Conservation (phyloP, 2,888 invertebrate genomes). For the Liodrosophila aerea region DNA sequence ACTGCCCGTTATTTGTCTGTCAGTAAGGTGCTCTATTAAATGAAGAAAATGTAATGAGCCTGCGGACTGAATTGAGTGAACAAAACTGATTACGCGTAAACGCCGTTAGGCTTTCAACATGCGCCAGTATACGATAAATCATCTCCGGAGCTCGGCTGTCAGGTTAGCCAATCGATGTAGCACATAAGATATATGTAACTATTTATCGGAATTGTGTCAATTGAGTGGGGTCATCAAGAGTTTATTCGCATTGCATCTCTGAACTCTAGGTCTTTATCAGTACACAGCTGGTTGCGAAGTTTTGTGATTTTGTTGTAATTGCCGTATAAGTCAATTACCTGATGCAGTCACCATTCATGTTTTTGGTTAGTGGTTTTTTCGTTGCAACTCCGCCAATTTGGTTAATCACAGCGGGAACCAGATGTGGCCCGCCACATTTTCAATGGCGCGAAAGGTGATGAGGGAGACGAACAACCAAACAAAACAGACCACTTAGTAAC, state of each 20-base stretch:
- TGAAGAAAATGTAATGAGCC: constrained; percentile 42
- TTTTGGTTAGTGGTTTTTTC: constrained; percentile 36
- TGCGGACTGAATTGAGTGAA: constrained; percentile 22
- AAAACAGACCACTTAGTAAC: constrained; percentile 29
- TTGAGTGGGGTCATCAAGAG: constrained; percentile 27
- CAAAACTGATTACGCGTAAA: constrained; percentile 44
- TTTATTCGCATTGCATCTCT: constrained; percentile 39
- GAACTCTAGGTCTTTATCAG: constrained; percentile 38
- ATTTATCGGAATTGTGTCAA: constrained; percentile 33
- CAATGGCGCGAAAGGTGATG: constrained; percentile 57
- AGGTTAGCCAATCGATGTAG: constrained; percentile 21
- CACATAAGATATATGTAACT: constrained; percentile 6
- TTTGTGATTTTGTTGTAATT: constrained; percentile 21
- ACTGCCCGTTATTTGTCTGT: constrained; percentile 17
- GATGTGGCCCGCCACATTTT: constrained; percentile 47
- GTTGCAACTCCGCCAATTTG: constrained; percentile 35
- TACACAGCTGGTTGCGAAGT: constrained; percentile 16
- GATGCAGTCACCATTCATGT: constrained; percentile 39
- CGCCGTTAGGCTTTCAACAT: constrained; percentile 31
- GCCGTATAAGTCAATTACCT: constrained; percentile 48
- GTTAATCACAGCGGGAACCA: constrained; percentile 46
- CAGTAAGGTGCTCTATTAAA: constrained; percentile 52
- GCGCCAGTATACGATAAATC: constrained; percentile 40
- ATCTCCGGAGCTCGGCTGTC: constrained; percentile 20
- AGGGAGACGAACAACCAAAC: constrained; percentile 24